Evolutionary conservation across 2,888 invertebrate genomes (phyloP).

Genomic region (Morpho deidamia): DNA sequence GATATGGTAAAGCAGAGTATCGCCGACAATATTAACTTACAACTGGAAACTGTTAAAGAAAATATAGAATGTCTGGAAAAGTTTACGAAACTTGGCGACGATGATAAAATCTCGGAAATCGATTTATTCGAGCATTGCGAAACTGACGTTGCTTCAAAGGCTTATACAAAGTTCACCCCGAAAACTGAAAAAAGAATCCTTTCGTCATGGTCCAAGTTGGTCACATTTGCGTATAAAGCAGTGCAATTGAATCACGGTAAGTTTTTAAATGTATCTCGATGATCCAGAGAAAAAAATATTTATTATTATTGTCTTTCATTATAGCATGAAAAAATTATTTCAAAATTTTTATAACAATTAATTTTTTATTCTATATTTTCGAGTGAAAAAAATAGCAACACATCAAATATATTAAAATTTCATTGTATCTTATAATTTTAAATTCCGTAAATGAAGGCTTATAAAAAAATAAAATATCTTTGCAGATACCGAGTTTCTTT

Average conservation of each 20-base stretch:
- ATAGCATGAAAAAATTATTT: no score
- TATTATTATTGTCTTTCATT: no score
- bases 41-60: conserved; percentile 48
- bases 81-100: conserved; percentile 35
- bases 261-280: neutral
- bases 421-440: no score
- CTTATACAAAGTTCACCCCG: conserved; percentile 22
- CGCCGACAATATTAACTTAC: conserved; percentile 42
- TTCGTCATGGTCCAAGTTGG: conserved; percentile 52
- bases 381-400: no score
- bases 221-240: conserved; percentile 60
- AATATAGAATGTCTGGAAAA: conserved; percentile 47
- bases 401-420: no score
- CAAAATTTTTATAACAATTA: no score
- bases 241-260: conserved; percentile 57
- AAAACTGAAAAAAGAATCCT: conserved; percentile 17
- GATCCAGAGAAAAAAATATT: no score
- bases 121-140: conserved; percentile 13
- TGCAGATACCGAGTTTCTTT: no score
- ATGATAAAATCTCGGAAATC: conserved; percentile 33
- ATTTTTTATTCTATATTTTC: no score
- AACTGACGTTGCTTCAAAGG: neutral
- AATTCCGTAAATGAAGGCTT: no score
- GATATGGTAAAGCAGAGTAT: conserved; percentile 35
- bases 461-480: no score